phyloP scores from a whole-genome alignment of 1,140 invertebrate species.

The Daktulosphaira vitifoliae region DNA sequence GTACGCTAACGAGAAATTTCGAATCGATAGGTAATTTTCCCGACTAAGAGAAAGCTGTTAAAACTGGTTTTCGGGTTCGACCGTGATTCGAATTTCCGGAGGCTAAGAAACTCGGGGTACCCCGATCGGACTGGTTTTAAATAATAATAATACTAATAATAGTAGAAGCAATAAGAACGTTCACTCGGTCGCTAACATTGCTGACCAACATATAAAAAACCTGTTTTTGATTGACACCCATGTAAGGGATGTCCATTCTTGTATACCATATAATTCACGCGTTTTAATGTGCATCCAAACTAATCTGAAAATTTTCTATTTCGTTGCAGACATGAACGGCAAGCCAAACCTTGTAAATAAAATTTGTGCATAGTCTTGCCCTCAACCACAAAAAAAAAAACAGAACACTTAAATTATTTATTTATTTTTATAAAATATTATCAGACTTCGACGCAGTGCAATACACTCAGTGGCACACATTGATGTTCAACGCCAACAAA shows the following conservation, averaged over 20 bases:
- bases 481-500: too few relatives aligned
- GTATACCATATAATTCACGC: too few relatives aligned
- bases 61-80: slow-evolving; percentile 13
- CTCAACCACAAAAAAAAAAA: background rate
- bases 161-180: background rate
- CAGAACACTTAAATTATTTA: slow-evolving; percentile 20
- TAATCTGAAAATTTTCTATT: background rate
- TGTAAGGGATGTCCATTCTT: background rate
- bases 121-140: slow-evolving; percentile 3
- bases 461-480: background rate
- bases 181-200: background rate
- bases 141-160: slow-evolving; percentile 4
- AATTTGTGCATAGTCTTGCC: slow-evolving; percentile 25
- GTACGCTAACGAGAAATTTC: background rate
- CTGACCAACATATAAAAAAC: background rate
- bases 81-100: slow-evolving; percentile 19
- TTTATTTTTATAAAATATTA: slow-evolving; percentile 9
- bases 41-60: slow-evolving; percentile 14
- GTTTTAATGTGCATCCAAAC: too few relatives aligned
- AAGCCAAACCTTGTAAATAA: slow-evolving; percentile 17
- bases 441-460: slow-evolving; percentile 10
- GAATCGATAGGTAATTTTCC: slow-evolving; percentile 11
- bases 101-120: slow-evolving; percentile 1
- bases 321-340: slow-evolving; percentile 21
- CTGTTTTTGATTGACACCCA: background rate